Evolutionary conservation across 2,888 invertebrate genomes (phyloP), one percentile per base, ranked within the genome.

Genomic region (Teleogryllus oceanicus): DNA sequence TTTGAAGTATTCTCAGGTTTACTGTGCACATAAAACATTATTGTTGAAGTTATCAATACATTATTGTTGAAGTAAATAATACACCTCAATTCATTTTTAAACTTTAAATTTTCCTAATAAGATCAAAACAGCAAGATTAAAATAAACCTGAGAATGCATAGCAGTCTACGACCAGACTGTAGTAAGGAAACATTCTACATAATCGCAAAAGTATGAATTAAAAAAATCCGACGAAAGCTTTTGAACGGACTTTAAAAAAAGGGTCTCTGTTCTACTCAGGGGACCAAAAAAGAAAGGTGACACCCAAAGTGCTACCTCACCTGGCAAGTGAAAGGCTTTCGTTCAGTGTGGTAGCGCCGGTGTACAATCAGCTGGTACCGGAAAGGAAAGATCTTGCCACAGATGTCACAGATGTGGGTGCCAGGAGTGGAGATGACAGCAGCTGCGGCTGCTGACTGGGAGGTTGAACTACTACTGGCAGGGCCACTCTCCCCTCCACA

Each of bases 351-450:
- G 87, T 95, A 95, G 84, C 95, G 91, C 85, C 90, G 90, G 88
- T 96, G 95, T 75, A 95, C 95, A 84, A 95, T 95, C 81, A 95
- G 90, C 86, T 95, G 95, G 87, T 96, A 95, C 81, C 95, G 92
- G 87, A 94, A 95, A 85, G 94, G 94, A 87, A 95, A 95, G 88
- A 94, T 93, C 88, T 95, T 95, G 79, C 94, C 94, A 85, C 95
- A 95, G 81, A 95, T 91, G 87, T 95, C 95, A 86, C 95, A 95
- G 21, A 93, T 90, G 86, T 95, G 94, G 82, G 91, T 91, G 24
- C 92, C 92, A 62, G 83, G 82, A 74, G 82, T 78, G 78, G 80
- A 80, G 76, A 82, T 78, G 37, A 81, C 80, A 16, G 83, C 80
- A 79, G 81, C 51, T 37, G 88, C 88, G 18, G 90, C 88, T 3